Evolutionary conservation across 2,888 invertebrate species (phyloP).

Genomic region (Boloria euphrosyne): DNA sequence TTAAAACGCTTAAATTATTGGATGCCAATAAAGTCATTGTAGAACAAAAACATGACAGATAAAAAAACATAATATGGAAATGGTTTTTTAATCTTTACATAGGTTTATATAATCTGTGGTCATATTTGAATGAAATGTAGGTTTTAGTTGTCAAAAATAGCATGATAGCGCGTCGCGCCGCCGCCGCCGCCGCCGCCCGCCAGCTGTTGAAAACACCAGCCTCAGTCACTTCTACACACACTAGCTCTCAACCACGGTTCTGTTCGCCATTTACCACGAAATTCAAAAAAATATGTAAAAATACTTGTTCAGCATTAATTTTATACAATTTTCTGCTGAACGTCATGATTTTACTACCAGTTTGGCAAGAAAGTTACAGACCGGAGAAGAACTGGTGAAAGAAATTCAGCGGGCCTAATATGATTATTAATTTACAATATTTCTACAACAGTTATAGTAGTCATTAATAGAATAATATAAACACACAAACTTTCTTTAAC

Average conservation of each 20-base stretch:
- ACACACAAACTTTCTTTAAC: too few species aligned
- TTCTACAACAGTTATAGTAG: too few species aligned
- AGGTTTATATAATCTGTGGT: conserved; percentile 1
- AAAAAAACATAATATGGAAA: background rate
- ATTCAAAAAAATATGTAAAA: too few species aligned
- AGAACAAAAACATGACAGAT: conserved; percentile 3
- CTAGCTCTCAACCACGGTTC: background rate
- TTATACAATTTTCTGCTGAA: too few species aligned
- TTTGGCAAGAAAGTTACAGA: too few species aligned
- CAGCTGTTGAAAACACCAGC: conserved; percentile 27
- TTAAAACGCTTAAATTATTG: conserved; percentile 11
- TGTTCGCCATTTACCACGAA: too few species aligned
- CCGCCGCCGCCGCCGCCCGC: conserved; percentile 18
- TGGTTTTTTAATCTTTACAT: background rate
- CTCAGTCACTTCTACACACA: conserved; percentile 15
- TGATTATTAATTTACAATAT: too few species aligned
- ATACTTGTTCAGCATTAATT: too few species aligned
- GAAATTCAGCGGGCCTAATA: too few species aligned
- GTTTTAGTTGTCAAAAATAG: conserved; percentile 15
- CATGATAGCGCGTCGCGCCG: conserved; percentile 11
- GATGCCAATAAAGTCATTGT: conserved; percentile 21
- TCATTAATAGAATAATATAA: too few species aligned
- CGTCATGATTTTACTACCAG: too few species aligned
- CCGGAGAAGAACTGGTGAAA: too few species aligned
- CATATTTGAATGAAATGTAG: background rate